Evolutionary conservation across 2,113 vertebrate genomes (phyloP).

Genomic region (Melanerpes aurifrons): DNA sequence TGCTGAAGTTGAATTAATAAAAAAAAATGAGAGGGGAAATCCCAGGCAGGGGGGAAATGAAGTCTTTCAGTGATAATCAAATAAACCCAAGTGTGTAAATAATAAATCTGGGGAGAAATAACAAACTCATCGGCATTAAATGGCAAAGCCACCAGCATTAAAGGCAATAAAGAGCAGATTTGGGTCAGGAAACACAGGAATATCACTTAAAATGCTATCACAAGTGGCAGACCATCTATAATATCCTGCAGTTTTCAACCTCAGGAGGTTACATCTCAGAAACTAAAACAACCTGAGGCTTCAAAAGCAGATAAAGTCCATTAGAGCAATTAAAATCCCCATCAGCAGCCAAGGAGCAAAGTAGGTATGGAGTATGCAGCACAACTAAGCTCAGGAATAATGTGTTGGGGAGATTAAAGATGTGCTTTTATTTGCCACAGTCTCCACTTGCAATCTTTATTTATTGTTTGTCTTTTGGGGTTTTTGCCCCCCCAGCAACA

Average conservation of each 20-base stretch:
- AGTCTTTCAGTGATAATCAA: slow-evolving; percentile 6
- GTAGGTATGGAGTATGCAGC: background rate
- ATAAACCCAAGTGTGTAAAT: slow-evolving; percentile 40
- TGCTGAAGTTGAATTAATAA: background rate
- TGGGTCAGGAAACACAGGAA: background rate
- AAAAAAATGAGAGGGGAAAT: slow-evolving; percentile 5
- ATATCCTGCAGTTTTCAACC: background rate
- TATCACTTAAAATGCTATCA: background rate
- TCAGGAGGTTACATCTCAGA: background rate
- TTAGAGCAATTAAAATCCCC: background rate
- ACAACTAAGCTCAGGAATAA: background rate
- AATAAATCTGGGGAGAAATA: background rate
- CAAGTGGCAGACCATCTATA: background rate
- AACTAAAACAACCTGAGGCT: background rate
- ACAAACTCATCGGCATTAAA: background rate
- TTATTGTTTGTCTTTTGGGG: background rate
- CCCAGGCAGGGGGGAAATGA: background rate
- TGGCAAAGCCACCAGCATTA: background rate
- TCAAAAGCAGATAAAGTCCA: background rate
- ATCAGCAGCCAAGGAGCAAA: background rate
- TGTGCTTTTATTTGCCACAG: background rate
- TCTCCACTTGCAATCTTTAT: background rate
- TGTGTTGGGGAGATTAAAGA: background rate
- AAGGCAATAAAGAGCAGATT: background rate
- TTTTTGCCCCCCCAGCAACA: background rate